Base-by-base conservation (phyloP, 1,140 invertebrate species). In the Lasaia peninsularis region DNA sequence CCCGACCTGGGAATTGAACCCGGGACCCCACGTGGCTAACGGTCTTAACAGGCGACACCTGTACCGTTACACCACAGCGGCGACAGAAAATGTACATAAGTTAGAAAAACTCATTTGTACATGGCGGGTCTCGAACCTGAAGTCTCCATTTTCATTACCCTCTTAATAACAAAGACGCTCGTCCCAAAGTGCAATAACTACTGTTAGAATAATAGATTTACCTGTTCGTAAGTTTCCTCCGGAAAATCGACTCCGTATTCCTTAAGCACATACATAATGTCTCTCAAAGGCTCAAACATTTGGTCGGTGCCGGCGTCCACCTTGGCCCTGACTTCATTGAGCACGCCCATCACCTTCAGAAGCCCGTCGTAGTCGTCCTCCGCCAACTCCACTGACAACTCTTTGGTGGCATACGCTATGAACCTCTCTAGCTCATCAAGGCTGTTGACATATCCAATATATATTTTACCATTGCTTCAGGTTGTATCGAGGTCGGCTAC, bases 201-300 rank as follows among this genome's bases (percentile, higher is more conserved):
- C n/a, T n/a, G n/a, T 48, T 48, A 12, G 11, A 18, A 2, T 12
- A 2, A 20, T 50, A 37, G 5, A 37, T 18, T 20, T 24, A 92
- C 89, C 77, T 92, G 90, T 40, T 92, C 89, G 62, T 91, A 88
- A 8, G 90, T 90, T 32, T 91, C 92, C 69, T 95, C 93, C 0
- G 91, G 89, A 62, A 96, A 94, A 61, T 94, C 92, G 1, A 96
- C 93, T n/a, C 94, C 92, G 65, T 96, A 96, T 2, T 90, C 82
- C 60, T 92, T 92, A 1, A 96, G 81, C 1, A 96, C 79, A 52
- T 95, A 92, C 50, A 96, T 94, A 40, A 93, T 94, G 52, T 96
- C 93, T 74, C 95, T 92, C 0, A 97, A 81, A 0, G 96, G 95
- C 37, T 95, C 94, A 62, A 97, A 97, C 94, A 97, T 95, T 11